Conservation (phyloP, 2,797 vertebrate genomes). For the Lacerta bilineata region DNA sequence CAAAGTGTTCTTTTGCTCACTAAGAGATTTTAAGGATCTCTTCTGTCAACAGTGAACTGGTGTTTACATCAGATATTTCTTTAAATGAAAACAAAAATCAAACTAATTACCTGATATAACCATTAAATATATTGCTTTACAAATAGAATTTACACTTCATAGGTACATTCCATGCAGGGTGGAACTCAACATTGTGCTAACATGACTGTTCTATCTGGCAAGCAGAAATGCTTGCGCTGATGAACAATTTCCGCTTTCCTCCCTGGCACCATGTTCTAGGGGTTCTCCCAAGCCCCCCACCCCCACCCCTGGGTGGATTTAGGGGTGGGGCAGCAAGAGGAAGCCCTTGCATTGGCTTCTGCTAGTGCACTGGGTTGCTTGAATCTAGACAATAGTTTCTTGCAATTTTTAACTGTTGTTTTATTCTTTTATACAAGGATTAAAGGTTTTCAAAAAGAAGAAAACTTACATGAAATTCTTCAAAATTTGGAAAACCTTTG, state of each 20-base stretch:
- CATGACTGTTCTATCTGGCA: too few species aligned
- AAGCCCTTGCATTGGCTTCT: too few species aligned
- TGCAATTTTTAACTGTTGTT: neutral
- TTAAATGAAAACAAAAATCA: constrained; percentile 8
- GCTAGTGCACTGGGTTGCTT: too few species aligned
- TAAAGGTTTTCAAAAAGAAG: neutral
- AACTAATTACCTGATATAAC: neutral
- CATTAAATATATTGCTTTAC: neutral
- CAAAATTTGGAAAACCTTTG: neutral
- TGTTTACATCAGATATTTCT: too few species aligned
- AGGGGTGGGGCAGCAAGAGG: too few species aligned
- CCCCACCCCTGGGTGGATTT: too few species aligned
- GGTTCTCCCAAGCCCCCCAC: too few species aligned
- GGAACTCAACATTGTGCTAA: too few species aligned
- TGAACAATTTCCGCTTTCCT: too few species aligned
- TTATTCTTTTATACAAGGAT: neutral
- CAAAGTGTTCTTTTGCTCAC: neutral
- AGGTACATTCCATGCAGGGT: neutral
- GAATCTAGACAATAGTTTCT: neutral
- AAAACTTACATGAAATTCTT: neutral
- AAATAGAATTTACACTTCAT: neutral
- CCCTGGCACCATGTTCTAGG: too few species aligned
- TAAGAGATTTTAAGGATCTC: neutral
- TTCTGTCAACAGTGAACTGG: neutral
- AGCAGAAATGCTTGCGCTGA: too few species aligned